Conservation (phyloP, 2,113 vertebrate genomes). For the Stictonetta naevosa region DNA sequence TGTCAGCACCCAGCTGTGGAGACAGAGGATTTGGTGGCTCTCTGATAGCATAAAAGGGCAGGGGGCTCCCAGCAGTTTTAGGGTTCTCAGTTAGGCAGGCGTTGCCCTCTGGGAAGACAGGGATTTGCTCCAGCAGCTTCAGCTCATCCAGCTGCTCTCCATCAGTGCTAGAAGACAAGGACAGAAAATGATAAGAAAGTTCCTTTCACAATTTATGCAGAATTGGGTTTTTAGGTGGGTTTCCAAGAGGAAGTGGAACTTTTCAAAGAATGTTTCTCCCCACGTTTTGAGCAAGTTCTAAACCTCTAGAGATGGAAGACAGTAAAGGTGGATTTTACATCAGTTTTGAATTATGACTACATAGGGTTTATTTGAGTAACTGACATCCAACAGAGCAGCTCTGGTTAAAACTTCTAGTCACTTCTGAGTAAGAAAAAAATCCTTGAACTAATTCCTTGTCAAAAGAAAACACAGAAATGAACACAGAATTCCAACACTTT, state of each 20-base stretch:
- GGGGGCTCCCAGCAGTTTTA: not conserved
- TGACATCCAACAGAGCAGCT: not conserved
- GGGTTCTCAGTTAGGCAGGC: not conserved
- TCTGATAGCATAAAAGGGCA: not conserved
- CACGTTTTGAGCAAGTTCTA: not conserved
- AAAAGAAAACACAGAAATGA: not conserved
- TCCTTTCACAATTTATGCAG: not conserved
- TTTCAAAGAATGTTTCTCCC: not conserved
- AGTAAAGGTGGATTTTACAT: not conserved
- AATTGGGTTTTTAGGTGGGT: not conserved
- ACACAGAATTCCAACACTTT: not conserved
- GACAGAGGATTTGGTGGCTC: not conserved
- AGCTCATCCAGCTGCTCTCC: not conserved
- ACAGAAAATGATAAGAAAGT: not conserved
- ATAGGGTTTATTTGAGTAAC: not conserved
- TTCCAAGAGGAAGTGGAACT: not conserved
- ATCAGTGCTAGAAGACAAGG: not conserved
- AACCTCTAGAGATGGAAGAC: not conserved
- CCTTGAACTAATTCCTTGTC: not conserved
- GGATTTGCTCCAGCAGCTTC: not conserved
- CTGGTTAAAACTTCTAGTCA: not conserved
- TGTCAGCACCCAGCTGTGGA: constrained; percentile 47
- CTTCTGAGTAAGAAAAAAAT: not conserved
- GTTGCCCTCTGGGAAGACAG: not conserved
- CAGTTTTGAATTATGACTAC: not conserved